Evolutionary conservation across 2,888 invertebrate species (phyloP), one percentile per base, ranked within the genome.

Genomic region (Eledone cirrhosa): DNA sequence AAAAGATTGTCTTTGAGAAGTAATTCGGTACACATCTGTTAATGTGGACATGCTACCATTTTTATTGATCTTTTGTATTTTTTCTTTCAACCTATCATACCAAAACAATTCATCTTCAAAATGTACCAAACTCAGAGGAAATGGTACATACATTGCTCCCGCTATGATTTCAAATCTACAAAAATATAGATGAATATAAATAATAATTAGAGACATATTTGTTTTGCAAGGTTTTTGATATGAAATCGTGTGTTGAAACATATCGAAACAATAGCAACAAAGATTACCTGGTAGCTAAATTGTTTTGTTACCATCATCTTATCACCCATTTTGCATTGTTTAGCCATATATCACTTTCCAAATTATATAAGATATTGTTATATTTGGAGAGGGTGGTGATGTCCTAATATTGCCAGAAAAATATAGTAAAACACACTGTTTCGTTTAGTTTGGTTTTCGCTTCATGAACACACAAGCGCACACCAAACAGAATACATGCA

Each of bases 61-160:
- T 81, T 87, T 88, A 80, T 82, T 83, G 14, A 86, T 83, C 24
- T 80, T 81, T 47, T 88, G 69, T 5, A 89, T 81, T 0, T 86
- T 87, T 85, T 88, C 86, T 79, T 86, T 87, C 29, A 89, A 88
- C 2, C 97, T 93, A 90, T 98, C 98, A 0, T 98, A 98, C 97
- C 98, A 99, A 91, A 97, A 99, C 79, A 99, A 92, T 0, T 95
- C 95, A 87, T 99, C 97, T 90, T 99, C 99, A 90, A 99, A 99
- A 13, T 98, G 92, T 0, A 98, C 96, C 53, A 99, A 91, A 41
- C 84, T 84, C 13, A 86, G 80, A 0, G 88, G 87, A 2, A 87
- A 84, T 0, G 89, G 90, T 22, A 88, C 85, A 72, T 82, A 83
- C 22, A 83, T 78, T 27, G 88, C 86, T 24, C 88, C 88, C 3